phyloP scores from a whole-genome alignment of 2,888 invertebrate species.

The Muschampia staudingeri region DNA sequence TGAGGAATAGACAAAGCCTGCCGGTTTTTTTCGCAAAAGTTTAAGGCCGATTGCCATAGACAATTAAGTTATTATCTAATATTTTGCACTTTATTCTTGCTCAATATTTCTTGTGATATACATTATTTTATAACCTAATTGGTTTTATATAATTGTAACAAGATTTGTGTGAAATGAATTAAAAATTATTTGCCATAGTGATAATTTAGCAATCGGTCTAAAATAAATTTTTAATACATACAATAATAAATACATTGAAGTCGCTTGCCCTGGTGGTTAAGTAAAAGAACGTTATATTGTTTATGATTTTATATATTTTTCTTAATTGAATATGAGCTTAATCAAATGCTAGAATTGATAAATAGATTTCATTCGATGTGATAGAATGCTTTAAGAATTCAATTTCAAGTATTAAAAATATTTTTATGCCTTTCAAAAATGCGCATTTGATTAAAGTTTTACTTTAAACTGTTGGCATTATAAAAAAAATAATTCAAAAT shows the following conservation, averaged over 20 bases:
- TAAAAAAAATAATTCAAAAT: conserved; percentile 43
- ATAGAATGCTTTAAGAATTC: conserved; percentile 75
- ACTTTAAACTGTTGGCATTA: conserved; percentile 24
- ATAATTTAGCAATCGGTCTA: not conserved
- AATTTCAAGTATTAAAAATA: conserved; percentile 75
- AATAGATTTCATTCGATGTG: conserved; percentile 69
- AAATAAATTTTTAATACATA: not conserved
- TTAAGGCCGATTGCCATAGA: conserved; percentile 24
- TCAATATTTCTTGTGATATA: conserved; percentile 30
- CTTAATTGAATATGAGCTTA: conserved; percentile 47
- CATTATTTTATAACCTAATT: not conserved
- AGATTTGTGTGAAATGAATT: not conserved
- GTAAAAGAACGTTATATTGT: not conserved
- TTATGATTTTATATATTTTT: conserved; percentile 20
- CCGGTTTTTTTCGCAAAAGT: conserved; percentile 5
- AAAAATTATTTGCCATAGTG: not conserved
- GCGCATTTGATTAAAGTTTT: conserved; percentile 28
- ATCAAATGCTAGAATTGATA: conserved; percentile 60
- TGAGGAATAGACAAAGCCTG: conserved; percentile 9
- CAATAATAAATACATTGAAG: not conserved
- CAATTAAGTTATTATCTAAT: not conserved
- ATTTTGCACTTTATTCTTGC: conserved; percentile 26
- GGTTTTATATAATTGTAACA: not conserved
- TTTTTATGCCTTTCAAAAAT: conserved; percentile 17
- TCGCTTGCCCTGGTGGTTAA: not conserved